A percentile compares a stretch with the other conserved stretches of the same genome.
Evolutionary conservation across 2,888 invertebrate genomes (phyloP).

Genomic region (Atethmia centrago): DNA sequence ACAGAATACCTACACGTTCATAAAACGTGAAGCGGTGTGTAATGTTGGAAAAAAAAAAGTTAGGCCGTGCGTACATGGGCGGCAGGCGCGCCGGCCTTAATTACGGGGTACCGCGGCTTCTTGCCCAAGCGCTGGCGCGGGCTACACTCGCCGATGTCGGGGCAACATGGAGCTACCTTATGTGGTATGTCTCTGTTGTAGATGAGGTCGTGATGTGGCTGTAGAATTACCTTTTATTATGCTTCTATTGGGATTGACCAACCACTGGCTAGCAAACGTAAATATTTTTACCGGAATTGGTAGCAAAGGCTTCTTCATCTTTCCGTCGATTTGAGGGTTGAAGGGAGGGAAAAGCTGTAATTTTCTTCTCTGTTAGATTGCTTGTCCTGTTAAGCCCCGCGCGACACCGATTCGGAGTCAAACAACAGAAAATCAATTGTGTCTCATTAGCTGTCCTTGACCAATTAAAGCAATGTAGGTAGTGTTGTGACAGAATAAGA

Average conservation of each 20-base stretch:
- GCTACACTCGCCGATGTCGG: constrained; percentile 55
- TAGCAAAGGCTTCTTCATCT: neutral
- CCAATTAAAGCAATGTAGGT: neutral
- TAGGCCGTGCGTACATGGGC: constrained; percentile 77
- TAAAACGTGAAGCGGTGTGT: constrained; percentile 56
- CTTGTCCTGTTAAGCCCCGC: no score
- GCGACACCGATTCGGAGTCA: no score
- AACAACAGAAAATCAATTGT: no score
- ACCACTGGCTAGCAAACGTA: neutral
- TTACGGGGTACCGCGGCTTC: constrained; percentile 79
- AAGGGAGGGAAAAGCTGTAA: neutral
- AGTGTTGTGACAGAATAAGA: neutral
- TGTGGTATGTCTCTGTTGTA: constrained; percentile 42
- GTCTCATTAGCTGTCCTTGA: no score
- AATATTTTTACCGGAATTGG: neutral
- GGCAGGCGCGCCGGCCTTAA: constrained; percentile 83
- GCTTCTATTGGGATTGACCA: no score
- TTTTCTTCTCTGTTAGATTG: neutral
- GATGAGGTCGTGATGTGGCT: constrained; percentile 45
- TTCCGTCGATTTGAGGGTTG: neutral
- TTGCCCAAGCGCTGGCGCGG: constrained; percentile 59
- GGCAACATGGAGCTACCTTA: constrained; percentile 48
- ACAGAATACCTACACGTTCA: constrained; percentile 56
- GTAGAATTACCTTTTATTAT: constrained; percentile 19
- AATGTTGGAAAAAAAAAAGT: constrained; percentile 66